Conservation (phyloP, 2,888 invertebrate genomes). For the Pyrrhia umbra region DNA sequence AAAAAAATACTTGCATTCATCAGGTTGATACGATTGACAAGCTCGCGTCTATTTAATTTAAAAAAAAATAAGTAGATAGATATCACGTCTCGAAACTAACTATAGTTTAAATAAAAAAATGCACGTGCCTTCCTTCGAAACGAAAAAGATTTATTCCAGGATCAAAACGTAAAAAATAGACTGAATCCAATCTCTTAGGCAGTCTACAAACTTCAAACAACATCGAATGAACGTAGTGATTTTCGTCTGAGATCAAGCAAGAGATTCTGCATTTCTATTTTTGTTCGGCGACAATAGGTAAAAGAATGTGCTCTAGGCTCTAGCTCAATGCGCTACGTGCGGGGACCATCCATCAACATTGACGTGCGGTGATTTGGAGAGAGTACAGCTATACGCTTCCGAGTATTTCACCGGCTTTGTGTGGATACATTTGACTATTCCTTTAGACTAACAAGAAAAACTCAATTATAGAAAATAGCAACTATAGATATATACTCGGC, state of each 20-base stretch:
- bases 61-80: no score
- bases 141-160: slow-evolving; percentile 26
- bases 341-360: slow-evolving; percentile 62
- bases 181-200: slow-evolving; percentile 21
- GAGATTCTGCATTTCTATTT: slow-evolving; percentile 54
- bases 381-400: slow-evolving; percentile 60
- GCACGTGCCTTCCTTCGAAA: slow-evolving; percentile 25
- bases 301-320: slow-evolving; percentile 38
- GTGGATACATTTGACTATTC: slow-evolving; percentile 30
- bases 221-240: slow-evolving; percentile 50
- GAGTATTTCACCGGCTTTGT: slow-evolving; percentile 54
- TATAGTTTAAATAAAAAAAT: slow-evolving; percentile 5
- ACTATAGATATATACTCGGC: background rate
- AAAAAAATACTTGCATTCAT: no score
- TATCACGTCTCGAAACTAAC: background rate
- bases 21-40: no score
- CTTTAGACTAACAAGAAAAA: slow-evolving; percentile 6
- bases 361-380: slow-evolving; percentile 61
- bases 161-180: slow-evolving; percentile 20
- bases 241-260: slow-evolving; percentile 51
- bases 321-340: slow-evolving; percentile 21
- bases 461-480: slow-evolving; percentile 9
- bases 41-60: no score
- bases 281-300: slow-evolving; percentile 49
- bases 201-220: slow-evolving; percentile 44